These are phyloP conservation scores for Argyrosomus regius DNA, from an alignment of 2,797 vertebrate genomes.

Conservation along the genomic window DNA sequence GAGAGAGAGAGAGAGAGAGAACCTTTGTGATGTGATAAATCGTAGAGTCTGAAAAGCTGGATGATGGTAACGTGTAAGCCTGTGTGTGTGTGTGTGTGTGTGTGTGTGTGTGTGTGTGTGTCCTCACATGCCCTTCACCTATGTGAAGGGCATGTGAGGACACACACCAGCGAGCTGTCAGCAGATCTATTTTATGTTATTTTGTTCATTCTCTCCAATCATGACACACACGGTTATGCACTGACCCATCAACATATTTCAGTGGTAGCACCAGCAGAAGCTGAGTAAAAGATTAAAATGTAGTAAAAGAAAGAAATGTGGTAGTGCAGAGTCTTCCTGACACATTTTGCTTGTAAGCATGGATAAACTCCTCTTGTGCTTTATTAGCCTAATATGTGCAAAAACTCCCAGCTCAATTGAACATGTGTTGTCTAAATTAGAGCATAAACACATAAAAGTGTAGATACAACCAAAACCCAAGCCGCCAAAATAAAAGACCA, in stretches of 20 bases:
- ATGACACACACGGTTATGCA: constrained; percentile 2
- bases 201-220: constrained; percentile 23
- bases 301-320: neutral
- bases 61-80: neutral
- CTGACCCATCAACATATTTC: neutral
- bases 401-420: constrained; percentile 2
- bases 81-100: neutral
- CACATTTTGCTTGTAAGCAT: constrained; percentile 13
- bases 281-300: constrained; percentile 7
- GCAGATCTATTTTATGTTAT: constrained; percentile 19
- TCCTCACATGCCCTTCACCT: neutral
- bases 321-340: neutral
- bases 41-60: neutral
- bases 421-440: neutral
- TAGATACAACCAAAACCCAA: too few relatives aligned
- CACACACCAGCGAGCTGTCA: constrained; percentile 23
- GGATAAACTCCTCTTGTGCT: constrained; percentile 2
- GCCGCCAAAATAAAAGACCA: too few relatives aligned
- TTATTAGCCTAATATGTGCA: constrained; percentile 21
- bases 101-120: neutral
- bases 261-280: neutral
- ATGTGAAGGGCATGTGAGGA: constrained; percentile 50
- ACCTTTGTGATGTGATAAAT: neutral
- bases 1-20: neutral
- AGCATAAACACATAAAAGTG: constrained; percentile 16